These are phyloP conservation scores for Eilema depressum DNA, from an alignment of 2,888 invertebrate species.

Conservation along the genomic window DNA sequence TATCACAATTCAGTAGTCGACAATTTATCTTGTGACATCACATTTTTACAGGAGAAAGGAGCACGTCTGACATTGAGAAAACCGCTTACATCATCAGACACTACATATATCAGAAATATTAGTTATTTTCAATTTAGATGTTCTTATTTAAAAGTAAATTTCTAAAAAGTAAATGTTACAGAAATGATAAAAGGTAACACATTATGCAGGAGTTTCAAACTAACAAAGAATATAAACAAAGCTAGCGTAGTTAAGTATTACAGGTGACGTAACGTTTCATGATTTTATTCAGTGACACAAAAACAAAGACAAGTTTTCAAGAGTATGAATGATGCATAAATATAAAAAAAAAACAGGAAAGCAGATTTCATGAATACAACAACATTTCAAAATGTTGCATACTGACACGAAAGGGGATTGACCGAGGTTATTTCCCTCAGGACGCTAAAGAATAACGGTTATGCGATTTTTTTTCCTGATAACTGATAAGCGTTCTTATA, in stretches of 20 bases:
- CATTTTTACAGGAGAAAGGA: slow-evolving; percentile 8
- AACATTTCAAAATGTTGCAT: slow-evolving; percentile 58
- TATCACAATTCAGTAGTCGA: slow-evolving; percentile 11
- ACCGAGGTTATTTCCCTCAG: slow-evolving; percentile 72
- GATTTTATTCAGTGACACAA: slow-evolving; percentile 11
- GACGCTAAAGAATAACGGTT: slow-evolving; percentile 52
- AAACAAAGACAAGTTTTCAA: slow-evolving; percentile 24
- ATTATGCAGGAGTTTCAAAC: not conserved
- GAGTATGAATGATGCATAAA: slow-evolving; percentile 28
- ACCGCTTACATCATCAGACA: too few species aligned
- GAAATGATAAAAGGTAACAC: not conserved
- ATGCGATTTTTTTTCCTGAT: slow-evolving; percentile 27
- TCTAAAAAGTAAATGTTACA: not conserved
- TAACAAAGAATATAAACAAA: slow-evolving; percentile 6
- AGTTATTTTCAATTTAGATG: not conserved
- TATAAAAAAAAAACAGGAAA: slow-evolving; percentile 27
- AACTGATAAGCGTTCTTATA: not conserved
- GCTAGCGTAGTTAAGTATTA: not conserved
- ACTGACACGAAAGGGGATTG: slow-evolving; percentile 61
- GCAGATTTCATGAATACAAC: slow-evolving; percentile 36
- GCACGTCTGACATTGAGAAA: slow-evolving; percentile 10
- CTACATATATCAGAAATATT: slow-evolving; percentile 1
- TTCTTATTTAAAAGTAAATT: not conserved
- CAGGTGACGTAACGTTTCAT: slow-evolving; percentile 8
- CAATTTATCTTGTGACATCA: slow-evolving; percentile 21